Conservation (phyloP, 2,113 vertebrate genomes). For the Blennius ocellaris region DNA sequence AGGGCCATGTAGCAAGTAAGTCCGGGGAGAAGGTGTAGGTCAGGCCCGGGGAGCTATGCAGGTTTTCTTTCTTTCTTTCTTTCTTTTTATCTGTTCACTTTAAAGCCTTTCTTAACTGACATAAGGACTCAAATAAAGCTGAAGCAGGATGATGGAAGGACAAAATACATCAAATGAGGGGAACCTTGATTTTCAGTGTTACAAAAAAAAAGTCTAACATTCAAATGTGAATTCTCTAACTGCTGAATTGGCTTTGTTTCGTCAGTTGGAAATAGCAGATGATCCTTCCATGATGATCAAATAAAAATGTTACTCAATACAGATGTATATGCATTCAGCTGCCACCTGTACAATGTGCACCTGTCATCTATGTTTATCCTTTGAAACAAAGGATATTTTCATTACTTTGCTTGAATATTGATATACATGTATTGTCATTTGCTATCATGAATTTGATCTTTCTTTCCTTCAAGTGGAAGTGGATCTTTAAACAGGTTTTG, state of each 20-base stretch:
- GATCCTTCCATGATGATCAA: no score
- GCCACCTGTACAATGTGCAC: no score
- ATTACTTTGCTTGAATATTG: no score
- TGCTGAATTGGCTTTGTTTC: constrained; percentile 28
- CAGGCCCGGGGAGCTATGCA: constrained; percentile 48
- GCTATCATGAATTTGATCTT: no score
- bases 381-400: no score
- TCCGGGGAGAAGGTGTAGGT: constrained; percentile 69
- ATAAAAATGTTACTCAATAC: no score
- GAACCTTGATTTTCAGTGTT: no score
- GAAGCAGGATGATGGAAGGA: constrained; percentile 49
- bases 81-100: constrained; percentile 41
- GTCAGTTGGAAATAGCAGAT: constrained; percentile 25
- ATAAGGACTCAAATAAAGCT: constrained; percentile 57
- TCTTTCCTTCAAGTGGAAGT: not conserved
- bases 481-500: not conserved
- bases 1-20: constrained; percentile 71
- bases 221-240: constrained; percentile 37
- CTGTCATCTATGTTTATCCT: no score
- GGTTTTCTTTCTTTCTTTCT: constrained; percentile 59
- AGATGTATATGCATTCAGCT: no score
- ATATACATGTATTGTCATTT: no score
- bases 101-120: constrained; percentile 60
- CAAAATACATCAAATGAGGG: constrained; percentile 62
- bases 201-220: constrained; percentile 24